Base-by-base conservation (phyloP, 2,888 invertebrate genomes). In the Atrina japonica region DNA sequence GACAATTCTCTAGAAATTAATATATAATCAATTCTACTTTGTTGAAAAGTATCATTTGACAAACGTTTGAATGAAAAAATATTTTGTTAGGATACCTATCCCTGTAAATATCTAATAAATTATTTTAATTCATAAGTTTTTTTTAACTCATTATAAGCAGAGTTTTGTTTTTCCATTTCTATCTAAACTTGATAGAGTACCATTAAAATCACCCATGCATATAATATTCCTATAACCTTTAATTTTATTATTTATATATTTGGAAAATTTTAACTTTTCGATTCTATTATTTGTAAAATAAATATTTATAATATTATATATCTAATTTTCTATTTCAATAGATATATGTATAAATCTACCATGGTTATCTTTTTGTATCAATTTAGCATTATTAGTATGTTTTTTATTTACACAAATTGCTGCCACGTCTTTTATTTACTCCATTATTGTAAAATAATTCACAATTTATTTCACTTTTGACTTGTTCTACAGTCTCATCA, bases 251-350 rank as follows among this genome's bases (percentile, higher is more conserved):
- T 9, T 40, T 11, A 58, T 40, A 58, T 7, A 6, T 41, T 41
- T 18, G 59, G 52, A 67, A 67, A 35, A 64, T 16, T 6, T 29
- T 27, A 21, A 9, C 11, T 60, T 47, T 47, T 67, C 52, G 40
- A 23, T 41, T 21, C 16, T 25, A 67, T 52, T 52, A 43, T 67
- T 67, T 18, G 67, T 52, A 25, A 52, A 52, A 67, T 67, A 67
- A 52, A 67, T 40, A 60, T 45, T 49, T n/a, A 67, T 18, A 35
- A 67, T 21, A 67, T 59, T 29, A 25, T 52, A 27, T 3, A n/a
- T n/a, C n/a, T n/a, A n/a, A n/a, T n/a, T n/a, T n/a, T n/a, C n/a
- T n/a, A n/a, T n/a, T n/a, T n/a, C n/a, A n/a, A n/a, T n/a, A n/a
- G n/a, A n/a, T n/a, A n/a, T n/a, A n/a, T n/a, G n/a, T n/a, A n/a